These are phyloP conservation scores for Tryphoninae sp. DNA, from an alignment of 2,888 invertebrate genomes.

Conservation along the genomic window DNA sequence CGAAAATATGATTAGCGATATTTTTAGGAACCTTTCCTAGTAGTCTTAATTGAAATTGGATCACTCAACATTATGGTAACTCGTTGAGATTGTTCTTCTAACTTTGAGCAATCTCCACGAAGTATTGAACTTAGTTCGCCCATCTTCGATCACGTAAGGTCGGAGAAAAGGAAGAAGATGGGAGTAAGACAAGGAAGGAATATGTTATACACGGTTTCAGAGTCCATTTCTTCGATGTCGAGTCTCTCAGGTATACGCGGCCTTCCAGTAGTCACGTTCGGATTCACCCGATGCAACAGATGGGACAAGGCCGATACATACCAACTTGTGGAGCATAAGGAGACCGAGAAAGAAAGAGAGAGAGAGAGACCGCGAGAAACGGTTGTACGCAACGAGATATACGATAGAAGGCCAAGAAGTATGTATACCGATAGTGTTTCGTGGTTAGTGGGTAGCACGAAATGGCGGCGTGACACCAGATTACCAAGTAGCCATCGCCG, in stretches of 20 bases:
- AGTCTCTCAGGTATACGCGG: slow-evolving; percentile 11
- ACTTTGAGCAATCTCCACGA: background rate
- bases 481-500: slow-evolving; percentile 45
- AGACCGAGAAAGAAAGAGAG: background rate
- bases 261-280: slow-evolving; percentile 49
- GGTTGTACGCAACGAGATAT: slow-evolving; percentile 10
- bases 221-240: slow-evolving; percentile 3
- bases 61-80: background rate
- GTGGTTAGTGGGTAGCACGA: slow-evolving; percentile 33
- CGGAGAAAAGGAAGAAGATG: background rate
- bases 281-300: slow-evolving; percentile 58
- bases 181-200: background rate
- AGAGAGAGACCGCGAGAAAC: background rate
- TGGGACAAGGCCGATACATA: slow-evolving; percentile 55
- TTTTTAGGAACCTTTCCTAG: slow-evolving; percentile 32
- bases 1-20: slow-evolving; percentile 3
- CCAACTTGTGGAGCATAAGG: slow-evolving; percentile 36
- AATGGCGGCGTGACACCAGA: slow-evolving; percentile 41
- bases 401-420: background rate
- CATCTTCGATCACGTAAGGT: background rate
- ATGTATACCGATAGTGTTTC: background rate
- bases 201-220: slow-evolving; percentile 20
- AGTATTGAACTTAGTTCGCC: background rate
- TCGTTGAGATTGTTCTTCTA: background rate
- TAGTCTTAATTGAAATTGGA: background rate